Conservation (phyloP, 2,888 invertebrate species). For the Ametastegia equiseti region DNA sequence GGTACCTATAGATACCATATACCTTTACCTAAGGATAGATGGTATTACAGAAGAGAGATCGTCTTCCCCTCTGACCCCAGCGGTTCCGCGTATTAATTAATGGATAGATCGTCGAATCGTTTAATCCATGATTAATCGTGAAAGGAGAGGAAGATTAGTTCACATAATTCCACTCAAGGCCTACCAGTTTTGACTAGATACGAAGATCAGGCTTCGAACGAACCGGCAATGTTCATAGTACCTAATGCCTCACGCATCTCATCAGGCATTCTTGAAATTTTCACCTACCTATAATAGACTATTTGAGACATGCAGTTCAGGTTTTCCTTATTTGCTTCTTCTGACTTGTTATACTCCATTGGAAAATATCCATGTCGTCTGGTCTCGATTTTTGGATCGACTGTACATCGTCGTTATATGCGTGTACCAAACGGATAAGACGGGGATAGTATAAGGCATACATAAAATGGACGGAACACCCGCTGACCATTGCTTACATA, state of each 20-base stretch:
- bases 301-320: too few species aligned
- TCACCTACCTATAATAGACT: too few species aligned
- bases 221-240: neutral
- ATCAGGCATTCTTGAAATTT: too few species aligned
- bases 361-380: neutral
- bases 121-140: conserved; percentile 39
- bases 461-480: conserved; percentile 39
- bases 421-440: neutral
- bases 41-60: conserved; percentile 20
- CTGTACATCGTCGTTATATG: neutral
- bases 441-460: neutral
- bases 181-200: conserved; percentile 74
- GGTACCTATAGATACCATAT: neutral
- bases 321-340: neutral
- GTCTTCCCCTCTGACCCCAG: conserved; percentile 23
- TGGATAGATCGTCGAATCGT: conserved; percentile 40
- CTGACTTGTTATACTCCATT: too few species aligned
- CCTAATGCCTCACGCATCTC: neutral
- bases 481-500: conserved; percentile 44
- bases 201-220: conserved; percentile 45
- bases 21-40: neutral
- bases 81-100: conserved; percentile 36
- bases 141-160: conserved; percentile 66
- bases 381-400: neutral
- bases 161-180: conserved; percentile 75